These are phyloP conservation scores for Conus canariensis DNA, from an alignment of 2,888 invertebrate genomes.

Conservation along the genomic window DNA sequence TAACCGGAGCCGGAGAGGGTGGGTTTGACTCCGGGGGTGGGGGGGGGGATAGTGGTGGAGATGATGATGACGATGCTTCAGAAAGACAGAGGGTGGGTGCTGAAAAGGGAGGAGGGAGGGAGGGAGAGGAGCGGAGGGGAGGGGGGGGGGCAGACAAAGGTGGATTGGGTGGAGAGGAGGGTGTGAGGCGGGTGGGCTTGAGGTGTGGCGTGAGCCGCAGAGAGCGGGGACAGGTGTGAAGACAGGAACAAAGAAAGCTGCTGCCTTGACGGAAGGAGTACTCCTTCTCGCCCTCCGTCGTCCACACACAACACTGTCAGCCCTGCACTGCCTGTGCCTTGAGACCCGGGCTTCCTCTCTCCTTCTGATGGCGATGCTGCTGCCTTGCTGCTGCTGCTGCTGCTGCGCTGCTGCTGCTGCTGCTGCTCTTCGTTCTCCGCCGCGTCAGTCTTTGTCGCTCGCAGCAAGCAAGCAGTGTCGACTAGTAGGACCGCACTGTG, in stretches of 20 bases:
- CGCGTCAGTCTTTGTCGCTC: too few species aligned
- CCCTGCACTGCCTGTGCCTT: too few species aligned
- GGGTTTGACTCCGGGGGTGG: not conserved
- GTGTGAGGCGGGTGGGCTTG: not conserved
- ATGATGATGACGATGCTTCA: not conserved
- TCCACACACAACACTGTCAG: too few species aligned
- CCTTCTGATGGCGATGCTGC: too few species aligned
- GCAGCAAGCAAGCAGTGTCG: too few species aligned
- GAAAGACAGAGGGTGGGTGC: not conserved
- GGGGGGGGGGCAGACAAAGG: not conserved
- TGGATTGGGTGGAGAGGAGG: not conserved
- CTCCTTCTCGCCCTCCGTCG: too few species aligned
- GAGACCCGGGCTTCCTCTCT: too few species aligned
- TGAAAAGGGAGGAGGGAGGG: not conserved
- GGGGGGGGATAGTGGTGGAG: not conserved
- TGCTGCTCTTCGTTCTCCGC: too few species aligned
- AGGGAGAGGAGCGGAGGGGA: not conserved
- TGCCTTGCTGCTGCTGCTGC: too few species aligned
- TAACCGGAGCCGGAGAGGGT: not conserved
- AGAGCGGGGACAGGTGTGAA: slow-evolving; percentile 4
- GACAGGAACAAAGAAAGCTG: not conserved
- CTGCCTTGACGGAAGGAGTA: not conserved
- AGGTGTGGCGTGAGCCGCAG: not conserved
- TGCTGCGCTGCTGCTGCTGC: too few species aligned
- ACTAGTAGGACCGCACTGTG: too few species aligned